Evolutionary conservation across 2,113 vertebrate genomes (phyloP).

Genomic region (Monopterus albus): DNA sequence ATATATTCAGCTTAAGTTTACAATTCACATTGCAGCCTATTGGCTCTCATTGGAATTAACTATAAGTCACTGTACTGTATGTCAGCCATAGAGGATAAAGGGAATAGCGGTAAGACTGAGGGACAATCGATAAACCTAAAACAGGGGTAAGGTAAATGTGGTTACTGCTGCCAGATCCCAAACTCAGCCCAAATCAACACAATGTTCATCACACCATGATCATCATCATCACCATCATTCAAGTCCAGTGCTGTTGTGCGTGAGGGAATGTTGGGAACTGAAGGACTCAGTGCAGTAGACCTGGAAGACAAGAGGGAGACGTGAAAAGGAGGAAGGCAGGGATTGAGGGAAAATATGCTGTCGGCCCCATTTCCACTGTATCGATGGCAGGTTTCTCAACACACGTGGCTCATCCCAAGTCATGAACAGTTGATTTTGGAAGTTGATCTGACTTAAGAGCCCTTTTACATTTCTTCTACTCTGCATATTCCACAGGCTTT

Average conservation of each 20-base stretch:
- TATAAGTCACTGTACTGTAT: constrained; percentile 52
- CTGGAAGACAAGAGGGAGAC: constrained; percentile 38
- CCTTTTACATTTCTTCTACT: too few species aligned
- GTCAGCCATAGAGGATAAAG: constrained; percentile 47
- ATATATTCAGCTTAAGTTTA: constrained; percentile 74
- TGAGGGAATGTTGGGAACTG: constrained; percentile 84
- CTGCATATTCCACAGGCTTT: too few species aligned
- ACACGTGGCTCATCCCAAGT: too few species aligned
- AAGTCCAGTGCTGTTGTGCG: constrained; percentile 77
- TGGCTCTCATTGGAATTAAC: constrained; percentile 68
- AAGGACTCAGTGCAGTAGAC: constrained; percentile 82
- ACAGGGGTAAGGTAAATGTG: constrained; percentile 23
- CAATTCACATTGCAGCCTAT: constrained; percentile 72
- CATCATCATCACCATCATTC: constrained; percentile 45
- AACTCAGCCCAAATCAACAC: constrained; percentile 57
- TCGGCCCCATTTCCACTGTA: too few species aligned
- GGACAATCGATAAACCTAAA: constrained; percentile 60
- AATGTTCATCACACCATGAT: constrained; percentile 22
- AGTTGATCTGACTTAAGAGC: too few species aligned
- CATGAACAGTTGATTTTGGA: too few species aligned
- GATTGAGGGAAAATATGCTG: too few species aligned
- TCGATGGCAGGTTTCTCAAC: too few species aligned
- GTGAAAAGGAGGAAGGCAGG: background rate
- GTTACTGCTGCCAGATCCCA: constrained; percentile 72
- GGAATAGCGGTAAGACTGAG: constrained; percentile 49